Base-by-base conservation (phyloP, 2,113 vertebrate genomes). In the Abramis brama region DNA sequence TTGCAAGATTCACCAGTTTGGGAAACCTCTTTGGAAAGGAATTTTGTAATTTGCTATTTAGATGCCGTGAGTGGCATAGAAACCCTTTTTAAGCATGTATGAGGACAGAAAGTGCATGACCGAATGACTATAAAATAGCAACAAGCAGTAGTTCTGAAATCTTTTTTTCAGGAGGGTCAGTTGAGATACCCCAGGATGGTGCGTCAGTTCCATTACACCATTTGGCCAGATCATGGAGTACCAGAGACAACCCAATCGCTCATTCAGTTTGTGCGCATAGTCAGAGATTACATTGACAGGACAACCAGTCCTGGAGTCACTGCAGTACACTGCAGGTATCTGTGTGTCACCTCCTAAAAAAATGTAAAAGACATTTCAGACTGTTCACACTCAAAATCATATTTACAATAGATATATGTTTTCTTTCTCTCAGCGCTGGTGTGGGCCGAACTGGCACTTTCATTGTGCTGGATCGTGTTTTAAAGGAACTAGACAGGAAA, bases 191-290 rank as follows among this genome's bases (percentile, higher is more conserved):
- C 96, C 0, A 95, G 96, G 23, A 92, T 97, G 87, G 94, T 99
- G 79, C 96, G 98, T 77, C 98, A 99, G 88, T 99, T 99, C 91
- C 98, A 99, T 92, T 99, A 98, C 89, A 99, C 97, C 0, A 97
- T 98, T 81, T 99, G 98, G 98, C 98, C 98, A 25, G 98, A 99
- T 85, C 98, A 99, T 2, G 98, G 98, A 0, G 97, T 99, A 30
- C 98, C 98, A 0, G 98, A 99, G 85, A 97, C 96, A 87, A 97
- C 97, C 1, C 97, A 97, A 91, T 98, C 97, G 30, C 95, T 99
- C 73, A 96, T 99, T 90, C 97, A 98, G 93, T 99, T 99, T 84
- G 97, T 97, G 89, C 93, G 97, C 89, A 99, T 97, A 0, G 97
- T 97, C 66, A 94, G 98, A 83, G 98, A 98, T 94, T 98, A 97